Evolutionary conservation across 1,140 invertebrate genomes (phyloP), one percentile per base, ranked within the genome.

Genomic region (Carposina sasakii): DNA sequence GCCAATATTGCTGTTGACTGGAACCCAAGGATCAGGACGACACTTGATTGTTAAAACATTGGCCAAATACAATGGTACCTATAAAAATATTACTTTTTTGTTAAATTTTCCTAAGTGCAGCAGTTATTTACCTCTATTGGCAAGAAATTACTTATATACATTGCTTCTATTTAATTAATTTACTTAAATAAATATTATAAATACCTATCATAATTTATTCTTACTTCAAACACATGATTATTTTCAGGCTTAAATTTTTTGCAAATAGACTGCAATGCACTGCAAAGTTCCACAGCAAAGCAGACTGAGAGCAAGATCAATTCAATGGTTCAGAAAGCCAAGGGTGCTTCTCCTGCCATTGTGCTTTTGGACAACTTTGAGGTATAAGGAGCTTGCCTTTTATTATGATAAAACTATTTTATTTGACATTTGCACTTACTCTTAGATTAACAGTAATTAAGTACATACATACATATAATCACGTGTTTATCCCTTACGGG

Each of bases 221-320:
- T n/a, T n/a, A n/a, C n/a, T n/a, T n/a, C n/a, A n/a, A n/a, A n/a
- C n/a, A n/a, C n/a, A n/a, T n/a, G n/a, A n/a, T 28, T 40, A n/a
- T 63, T 70, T 54, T 20, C 40, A 83, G 79, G 79, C 34, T 51
- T 81, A 16, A 81, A 76, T 44, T 78, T 54, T 43, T 51, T 85
- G n/a, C 56, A 67, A 24, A 65, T 74, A 34, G 78, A 81, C 49
- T 85, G 83, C 57, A 81, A 77, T 59, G 53, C 68, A 1, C 34
- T 86, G 17, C 76, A 77, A 48, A 79, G 78, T 42, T 76, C 83
- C 2, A 86, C 85, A 5, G 78, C 85, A 12, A 86, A 86, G 47
- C 82, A 85, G 57, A 85, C 85, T 2, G 85, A 86, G 43, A 79
- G 78, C 37, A 86, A 85, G 67, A 78, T 86, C 3, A 81, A 71